phyloP scores from a whole-genome alignment of 64 coral and sea anemone species.

The Montipora efflorescens region DNA sequence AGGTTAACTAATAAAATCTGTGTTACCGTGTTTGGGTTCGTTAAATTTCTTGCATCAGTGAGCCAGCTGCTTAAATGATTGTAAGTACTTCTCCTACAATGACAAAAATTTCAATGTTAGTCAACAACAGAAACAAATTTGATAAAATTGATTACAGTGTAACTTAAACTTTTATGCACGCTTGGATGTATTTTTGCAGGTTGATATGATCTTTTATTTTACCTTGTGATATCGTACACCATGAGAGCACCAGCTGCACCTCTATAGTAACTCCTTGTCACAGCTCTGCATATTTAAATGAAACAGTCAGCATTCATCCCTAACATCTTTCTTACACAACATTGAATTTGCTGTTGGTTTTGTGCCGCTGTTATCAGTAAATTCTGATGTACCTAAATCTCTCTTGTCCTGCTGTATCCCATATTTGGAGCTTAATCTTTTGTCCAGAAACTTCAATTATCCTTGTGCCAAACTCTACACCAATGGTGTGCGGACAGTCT shows the following conservation, averaged over 20 bases:
- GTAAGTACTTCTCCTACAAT: slow-evolving; percentile 97
- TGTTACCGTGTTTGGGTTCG: slow-evolving; percentile 97
- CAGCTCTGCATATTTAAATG: slow-evolving; percentile 67
- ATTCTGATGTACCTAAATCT: slow-evolving; percentile 80
- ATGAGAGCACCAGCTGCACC: slow-evolving; percentile 96
- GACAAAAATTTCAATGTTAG: not conserved
- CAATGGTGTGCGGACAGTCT: slow-evolving; percentile 99
- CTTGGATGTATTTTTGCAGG: no score
- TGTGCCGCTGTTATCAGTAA: no score
- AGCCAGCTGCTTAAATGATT: slow-evolving; percentile 99
- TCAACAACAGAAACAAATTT: not conserved
- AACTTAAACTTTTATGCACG: no score
- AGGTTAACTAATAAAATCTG: not conserved
- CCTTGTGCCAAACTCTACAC: slow-evolving; percentile 99
- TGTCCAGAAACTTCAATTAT: slow-evolving; percentile 99
- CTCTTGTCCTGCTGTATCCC: slow-evolving; percentile 99
- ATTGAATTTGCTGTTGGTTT: no score
- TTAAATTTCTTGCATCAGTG: slow-evolving; percentile 99
- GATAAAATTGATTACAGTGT: not conserved
- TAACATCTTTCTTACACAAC: no score
- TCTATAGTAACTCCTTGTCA: slow-evolving; percentile 98
- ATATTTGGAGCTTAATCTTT: slow-evolving; percentile 99
- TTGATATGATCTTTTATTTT: not conserved
- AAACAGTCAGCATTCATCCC: no score
- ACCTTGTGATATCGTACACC: slow-evolving; percentile 99